Evolutionary conservation across 2,888 invertebrate species (phyloP).

Genomic region (Microctonus brassicae): DNA sequence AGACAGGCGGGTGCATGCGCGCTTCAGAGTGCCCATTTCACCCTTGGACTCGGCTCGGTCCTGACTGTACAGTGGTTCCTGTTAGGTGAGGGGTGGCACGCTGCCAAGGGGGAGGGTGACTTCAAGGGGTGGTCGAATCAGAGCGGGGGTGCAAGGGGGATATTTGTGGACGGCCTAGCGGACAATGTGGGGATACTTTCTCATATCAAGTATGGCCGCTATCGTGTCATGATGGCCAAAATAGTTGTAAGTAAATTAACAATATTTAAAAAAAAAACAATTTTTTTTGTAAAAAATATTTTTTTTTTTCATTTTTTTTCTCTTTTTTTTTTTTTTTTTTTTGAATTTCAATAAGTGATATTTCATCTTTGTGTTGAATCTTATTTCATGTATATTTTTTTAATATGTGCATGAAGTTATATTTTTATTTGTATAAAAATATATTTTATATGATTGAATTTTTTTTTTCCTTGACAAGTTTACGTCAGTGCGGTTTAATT

Average conservation of each 20-base stretch:
- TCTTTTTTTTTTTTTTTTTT: not conserved
- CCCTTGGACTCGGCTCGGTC: constrained; percentile 40
- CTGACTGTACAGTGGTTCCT: constrained; percentile 40
- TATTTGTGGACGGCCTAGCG: constrained; percentile 67
- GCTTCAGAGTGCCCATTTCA: constrained; percentile 30
- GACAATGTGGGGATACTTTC: constrained; percentile 69
- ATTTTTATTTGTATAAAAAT: too few relatives aligned
- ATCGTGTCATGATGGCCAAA: constrained; percentile 69
- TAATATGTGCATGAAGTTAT: too few relatives aligned
- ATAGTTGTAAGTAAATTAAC: constrained; percentile 65
- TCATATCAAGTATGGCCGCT: constrained; percentile 70
- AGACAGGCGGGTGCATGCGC: constrained; percentile 25
- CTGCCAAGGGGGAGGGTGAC: constrained; percentile 43
- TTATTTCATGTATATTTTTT: too few relatives aligned
- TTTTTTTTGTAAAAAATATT: constrained; percentile 1
- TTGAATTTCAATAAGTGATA: too few relatives aligned
- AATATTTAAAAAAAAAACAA: constrained; percentile 12
- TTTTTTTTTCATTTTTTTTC: not conserved
- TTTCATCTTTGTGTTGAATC: too few relatives aligned
- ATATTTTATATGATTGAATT: not conserved
- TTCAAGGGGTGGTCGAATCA: constrained; percentile 59
- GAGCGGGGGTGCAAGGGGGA: constrained; percentile 62
- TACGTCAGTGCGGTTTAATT: not conserved
- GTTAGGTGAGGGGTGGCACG: constrained; percentile 35
- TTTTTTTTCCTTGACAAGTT: not conserved